phyloP scores from a whole-genome alignment of 2,113 vertebrate genomes.

The Orientallactaga bullata region DNA sequence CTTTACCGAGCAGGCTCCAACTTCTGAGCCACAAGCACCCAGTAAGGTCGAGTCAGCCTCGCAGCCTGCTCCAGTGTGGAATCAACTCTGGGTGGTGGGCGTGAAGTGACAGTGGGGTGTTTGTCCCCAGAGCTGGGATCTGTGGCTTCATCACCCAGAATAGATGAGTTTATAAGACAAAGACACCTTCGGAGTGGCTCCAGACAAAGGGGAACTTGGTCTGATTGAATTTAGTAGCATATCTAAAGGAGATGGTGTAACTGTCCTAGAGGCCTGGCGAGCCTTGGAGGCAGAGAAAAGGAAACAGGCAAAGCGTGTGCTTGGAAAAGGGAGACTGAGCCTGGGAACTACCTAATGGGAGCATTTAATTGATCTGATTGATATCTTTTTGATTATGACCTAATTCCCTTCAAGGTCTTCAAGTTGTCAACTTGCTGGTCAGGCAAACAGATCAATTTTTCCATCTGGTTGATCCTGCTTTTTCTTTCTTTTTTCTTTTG shows the following conservation, averaged over 20 bases:
- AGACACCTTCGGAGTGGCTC: not conserved
- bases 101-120: not conserved
- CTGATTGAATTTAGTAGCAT: not conserved
- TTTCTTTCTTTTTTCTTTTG: too few species aligned
- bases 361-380: not conserved
- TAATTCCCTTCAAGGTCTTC: not conserved
- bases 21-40: accelerated
- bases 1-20: not conserved
- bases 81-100: not conserved
- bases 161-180: not conserved
- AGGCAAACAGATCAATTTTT: not conserved
- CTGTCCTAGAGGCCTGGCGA: not conserved
- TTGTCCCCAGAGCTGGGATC: too few species aligned
- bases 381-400: not conserved
- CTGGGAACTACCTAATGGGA: not conserved
- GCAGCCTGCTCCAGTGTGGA: not conserved
- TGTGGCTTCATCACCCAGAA: not conserved
- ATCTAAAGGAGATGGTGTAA: not conserved
- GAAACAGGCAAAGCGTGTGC: not conserved
- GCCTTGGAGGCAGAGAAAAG: not conserved
- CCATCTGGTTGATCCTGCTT: not conserved
- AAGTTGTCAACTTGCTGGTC: not conserved
- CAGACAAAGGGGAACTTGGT: not conserved
- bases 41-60: accelerated
- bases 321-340: not conserved